phyloP scores from a whole-genome alignment of 2,888 invertebrate genomes.

The Theretra japonica region DNA sequence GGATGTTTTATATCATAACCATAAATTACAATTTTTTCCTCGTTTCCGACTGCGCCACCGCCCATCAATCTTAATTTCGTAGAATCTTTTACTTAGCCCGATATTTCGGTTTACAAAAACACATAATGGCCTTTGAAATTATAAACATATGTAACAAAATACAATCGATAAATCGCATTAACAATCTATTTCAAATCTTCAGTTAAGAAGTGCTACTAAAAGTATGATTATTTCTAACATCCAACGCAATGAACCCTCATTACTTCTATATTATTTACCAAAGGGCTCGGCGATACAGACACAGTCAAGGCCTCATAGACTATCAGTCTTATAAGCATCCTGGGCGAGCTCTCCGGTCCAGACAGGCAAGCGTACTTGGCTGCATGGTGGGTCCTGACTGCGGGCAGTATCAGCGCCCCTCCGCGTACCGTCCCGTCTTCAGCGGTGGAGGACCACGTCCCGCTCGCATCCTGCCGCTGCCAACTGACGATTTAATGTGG shows the following conservation, averaged over 20 bases:
- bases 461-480: slow-evolving; percentile 76
- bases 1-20: neutral
- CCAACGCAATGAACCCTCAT: neutral
- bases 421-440: slow-evolving; percentile 69
- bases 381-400: slow-evolving; percentile 86
- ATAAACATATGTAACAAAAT: too few relatives aligned
- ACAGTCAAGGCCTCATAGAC: slow-evolving; percentile 88
- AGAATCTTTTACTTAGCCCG: too few relatives aligned
- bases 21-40: neutral
- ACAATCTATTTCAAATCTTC: too few relatives aligned
- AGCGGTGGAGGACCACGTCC: slow-evolving; percentile 66
- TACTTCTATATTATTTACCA: slow-evolving; percentile 72
- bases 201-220: too few relatives aligned
- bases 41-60: neutral
- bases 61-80: neutral
- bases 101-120: too few relatives aligned
- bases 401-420: slow-evolving; percentile 78
- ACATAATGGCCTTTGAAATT: too few relatives aligned
- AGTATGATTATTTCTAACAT: neutral
- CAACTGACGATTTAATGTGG: slow-evolving; percentile 59
- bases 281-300: slow-evolving; percentile 86
- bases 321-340: slow-evolving; percentile 86
- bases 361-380: slow-evolving; percentile 90
- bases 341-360: slow-evolving; percentile 86
- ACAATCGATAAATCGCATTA: too few relatives aligned